Evolutionary conservation across 2,113 vertebrate genomes (phyloP).

Genomic region (Amazona vittata): DNA sequence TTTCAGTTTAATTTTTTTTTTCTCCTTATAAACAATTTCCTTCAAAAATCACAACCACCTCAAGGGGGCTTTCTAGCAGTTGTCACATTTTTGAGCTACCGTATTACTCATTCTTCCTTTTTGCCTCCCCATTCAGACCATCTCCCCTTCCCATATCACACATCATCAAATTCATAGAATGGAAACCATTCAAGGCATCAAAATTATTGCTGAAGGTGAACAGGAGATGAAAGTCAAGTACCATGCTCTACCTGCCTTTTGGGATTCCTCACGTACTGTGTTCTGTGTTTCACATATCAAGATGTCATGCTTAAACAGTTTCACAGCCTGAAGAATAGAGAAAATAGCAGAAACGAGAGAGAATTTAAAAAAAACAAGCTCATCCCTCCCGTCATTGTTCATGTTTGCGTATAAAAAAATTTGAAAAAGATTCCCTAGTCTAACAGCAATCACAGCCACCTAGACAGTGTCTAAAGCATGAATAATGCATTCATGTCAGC

Average conservation of each 20-base stretch:
- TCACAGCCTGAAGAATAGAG: background rate
- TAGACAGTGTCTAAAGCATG: background rate
- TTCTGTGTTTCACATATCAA: background rate
- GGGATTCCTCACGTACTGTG: accelerated
- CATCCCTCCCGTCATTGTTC: background rate
- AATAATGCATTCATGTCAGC: background rate
- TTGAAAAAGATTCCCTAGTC: background rate
- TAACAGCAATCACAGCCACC: constrained; percentile 11
- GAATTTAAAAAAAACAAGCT: background rate
- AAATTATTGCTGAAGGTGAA: constrained; percentile 25
- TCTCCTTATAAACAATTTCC: background rate
- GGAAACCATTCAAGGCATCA: constrained; percentile 2
- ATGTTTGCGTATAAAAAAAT: background rate
- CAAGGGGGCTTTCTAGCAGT: background rate
- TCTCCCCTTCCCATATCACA: background rate
- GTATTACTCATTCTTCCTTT: background rate
- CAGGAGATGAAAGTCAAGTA: constrained; percentile 5
- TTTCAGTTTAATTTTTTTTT: background rate
- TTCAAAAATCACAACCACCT: background rate
- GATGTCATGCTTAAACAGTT: background rate
- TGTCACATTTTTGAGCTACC: background rate
- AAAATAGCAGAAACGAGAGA: background rate
- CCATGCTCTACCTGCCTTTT: background rate
- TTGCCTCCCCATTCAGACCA: background rate
- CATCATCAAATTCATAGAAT: constrained; percentile 9